phyloP scores from a whole-genome alignment of 1,140 invertebrate species.

The Phymorhynchus buccinoides region DNA sequence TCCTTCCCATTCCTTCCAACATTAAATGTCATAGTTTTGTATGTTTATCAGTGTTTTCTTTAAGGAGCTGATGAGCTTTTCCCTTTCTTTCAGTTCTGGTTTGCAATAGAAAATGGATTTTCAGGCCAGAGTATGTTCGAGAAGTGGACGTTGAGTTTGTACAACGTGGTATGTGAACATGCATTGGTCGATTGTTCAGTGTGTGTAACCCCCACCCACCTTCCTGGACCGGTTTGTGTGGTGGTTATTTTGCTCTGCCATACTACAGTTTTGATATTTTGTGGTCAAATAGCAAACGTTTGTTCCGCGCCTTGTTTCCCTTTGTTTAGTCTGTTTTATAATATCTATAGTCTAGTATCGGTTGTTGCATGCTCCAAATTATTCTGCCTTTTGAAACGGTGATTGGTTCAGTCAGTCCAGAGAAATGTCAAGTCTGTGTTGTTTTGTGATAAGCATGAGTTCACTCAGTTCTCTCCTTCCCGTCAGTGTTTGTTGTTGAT shows the following conservation, averaged over 20 bases:
- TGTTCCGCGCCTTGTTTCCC: no score
- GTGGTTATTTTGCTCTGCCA: background rate
- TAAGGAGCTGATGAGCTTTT: background rate
- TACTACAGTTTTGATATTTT: no score
- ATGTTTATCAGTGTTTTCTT: background rate
- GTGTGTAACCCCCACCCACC: background rate
- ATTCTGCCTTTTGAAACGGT: no score
- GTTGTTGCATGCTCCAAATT: no score
- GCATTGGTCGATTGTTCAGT: background rate
- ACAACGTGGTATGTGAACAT: conserved; percentile 86
- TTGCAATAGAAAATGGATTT: conserved; percentile 97
- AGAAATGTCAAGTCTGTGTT: no score
- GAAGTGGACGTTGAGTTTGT: conserved; percentile 97
- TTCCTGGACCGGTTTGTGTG: background rate
- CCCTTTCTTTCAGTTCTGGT: conserved; percentile 83
- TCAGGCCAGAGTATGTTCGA: conserved; percentile 99
- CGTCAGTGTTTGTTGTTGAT: no score
- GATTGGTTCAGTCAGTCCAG: no score
- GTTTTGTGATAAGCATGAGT: no score
- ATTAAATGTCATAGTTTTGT: background rate
- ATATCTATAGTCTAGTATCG: no score
- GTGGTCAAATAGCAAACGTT: no score
- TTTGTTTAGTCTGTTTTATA: no score
- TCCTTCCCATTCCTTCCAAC: background rate
- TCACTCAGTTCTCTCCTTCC: no score